These are phyloP conservation scores for Dendrolimus pini DNA, from an alignment of 2,888 invertebrate species.

Conservation along the genomic window DNA sequence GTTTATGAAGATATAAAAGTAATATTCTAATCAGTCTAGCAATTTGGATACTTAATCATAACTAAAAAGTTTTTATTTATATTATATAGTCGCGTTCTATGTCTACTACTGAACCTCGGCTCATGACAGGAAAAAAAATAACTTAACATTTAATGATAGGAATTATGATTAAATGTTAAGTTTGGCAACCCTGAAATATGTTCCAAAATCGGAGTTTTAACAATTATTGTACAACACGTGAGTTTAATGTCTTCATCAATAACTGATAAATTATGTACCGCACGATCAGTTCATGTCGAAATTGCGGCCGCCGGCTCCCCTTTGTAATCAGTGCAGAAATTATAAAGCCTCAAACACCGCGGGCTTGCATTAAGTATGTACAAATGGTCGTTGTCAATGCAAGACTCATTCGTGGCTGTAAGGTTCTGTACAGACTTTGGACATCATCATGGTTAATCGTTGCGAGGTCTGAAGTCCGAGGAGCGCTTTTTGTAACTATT, in stretches of 20 bases:
- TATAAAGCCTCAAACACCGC: constrained; percentile 71
- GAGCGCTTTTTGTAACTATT: too few relatives aligned
- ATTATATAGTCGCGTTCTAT: too few relatives aligned
- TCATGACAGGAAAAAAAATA: too few relatives aligned
- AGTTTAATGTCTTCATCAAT: constrained; percentile 77
- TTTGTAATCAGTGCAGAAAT: constrained; percentile 74
- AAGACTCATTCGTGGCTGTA: background rate
- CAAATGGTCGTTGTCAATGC: background rate
- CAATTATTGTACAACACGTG: constrained; percentile 55
- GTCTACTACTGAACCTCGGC: too few relatives aligned
- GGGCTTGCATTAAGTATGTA: constrained; percentile 26
- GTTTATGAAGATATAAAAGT: too few relatives aligned
- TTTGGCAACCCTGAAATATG: constrained; percentile 16
- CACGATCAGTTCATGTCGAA: constrained; percentile 73
- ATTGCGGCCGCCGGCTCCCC: constrained; percentile 79
- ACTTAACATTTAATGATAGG: too few relatives aligned
- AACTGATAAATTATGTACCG: constrained; percentile 75
- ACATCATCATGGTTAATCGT: too few relatives aligned
- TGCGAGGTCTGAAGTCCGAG: too few relatives aligned
- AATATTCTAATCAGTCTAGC: too few relatives aligned
- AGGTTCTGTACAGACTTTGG: background rate
- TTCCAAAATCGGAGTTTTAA: constrained; percentile 37
- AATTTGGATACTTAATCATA: too few relatives aligned
- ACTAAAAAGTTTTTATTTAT: too few relatives aligned
- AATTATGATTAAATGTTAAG: background rate